phyloP scores from a whole-genome alignment of 2,797 vertebrate genomes.

The Scyliorhinus canicula region DNA sequence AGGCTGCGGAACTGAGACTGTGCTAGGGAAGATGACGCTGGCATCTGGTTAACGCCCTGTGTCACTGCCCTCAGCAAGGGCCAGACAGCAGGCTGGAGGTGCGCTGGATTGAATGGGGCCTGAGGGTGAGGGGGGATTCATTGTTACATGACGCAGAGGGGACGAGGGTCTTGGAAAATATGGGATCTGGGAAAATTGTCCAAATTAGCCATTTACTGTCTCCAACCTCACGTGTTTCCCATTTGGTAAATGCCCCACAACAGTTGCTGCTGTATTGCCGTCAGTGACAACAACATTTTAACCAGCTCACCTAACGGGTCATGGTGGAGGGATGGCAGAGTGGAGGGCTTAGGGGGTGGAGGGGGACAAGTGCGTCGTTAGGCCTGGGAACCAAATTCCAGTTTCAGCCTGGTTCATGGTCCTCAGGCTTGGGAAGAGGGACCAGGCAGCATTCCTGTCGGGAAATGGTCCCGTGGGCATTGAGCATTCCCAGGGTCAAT shows the following conservation, averaged over 20 bases:
- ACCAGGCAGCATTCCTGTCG: neutral
- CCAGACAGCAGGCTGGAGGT: too few species aligned
- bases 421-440: neutral
- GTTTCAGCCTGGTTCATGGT: neutral
- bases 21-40: too few species aligned
- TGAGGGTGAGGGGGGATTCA: neutral
- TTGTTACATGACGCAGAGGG: neutral
- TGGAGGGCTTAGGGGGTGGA: too few species aligned
- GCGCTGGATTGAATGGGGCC: neutral
- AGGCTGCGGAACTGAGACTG: neutral
- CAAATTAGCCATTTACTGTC: neutral
- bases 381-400: neutral
- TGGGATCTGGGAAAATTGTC: too few species aligned
- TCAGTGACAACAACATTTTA: too few species aligned
- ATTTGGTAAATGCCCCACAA: neutral
- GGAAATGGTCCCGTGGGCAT: too few species aligned
- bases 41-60: neutral
- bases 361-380: neutral
- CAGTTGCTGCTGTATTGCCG: neutral
- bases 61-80: too few species aligned
- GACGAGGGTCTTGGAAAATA: too few species aligned
- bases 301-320: too few species aligned
- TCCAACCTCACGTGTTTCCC: neutral
- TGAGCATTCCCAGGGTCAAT: neutral
- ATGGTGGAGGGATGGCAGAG: too few species aligned